Evolutionary conservation across 30 jellyfish, hydroid and myxozoan species (phyloP).

Genomic region (Hydractinia echinata): DNA sequence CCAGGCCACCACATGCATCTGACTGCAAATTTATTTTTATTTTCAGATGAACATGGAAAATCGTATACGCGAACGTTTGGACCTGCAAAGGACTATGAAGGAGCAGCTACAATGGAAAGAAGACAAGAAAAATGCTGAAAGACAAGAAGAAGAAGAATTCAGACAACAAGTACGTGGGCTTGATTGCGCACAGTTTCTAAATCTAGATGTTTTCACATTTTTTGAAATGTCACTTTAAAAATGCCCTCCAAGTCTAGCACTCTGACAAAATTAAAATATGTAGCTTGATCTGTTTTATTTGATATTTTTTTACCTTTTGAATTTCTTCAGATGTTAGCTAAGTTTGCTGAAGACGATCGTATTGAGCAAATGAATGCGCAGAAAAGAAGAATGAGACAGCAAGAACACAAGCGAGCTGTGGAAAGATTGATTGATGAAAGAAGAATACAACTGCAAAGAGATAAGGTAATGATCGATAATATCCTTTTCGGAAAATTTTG

Average conservation of each 20-base stretch:
- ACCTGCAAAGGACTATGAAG: slow-evolving; percentile 56
- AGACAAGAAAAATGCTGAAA: slow-evolving; percentile 60
- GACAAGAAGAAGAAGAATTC: slow-evolving; percentile 83
- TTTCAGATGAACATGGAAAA: slow-evolving; percentile 53
- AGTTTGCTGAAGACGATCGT: slow-evolving; percentile 95
- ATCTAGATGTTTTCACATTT: neutral
- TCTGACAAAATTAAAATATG: too few relatives aligned
- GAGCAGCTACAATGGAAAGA: slow-evolving; percentile 63
- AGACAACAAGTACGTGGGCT: slow-evolving; percentile 55
- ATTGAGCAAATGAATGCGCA: slow-evolving; percentile 98
- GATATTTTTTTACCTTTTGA: neutral
- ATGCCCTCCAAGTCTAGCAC: too few relatives aligned
- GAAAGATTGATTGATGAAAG: slow-evolving; percentile 83
- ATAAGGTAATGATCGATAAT: slow-evolving; percentile 43
- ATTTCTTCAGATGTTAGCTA: slow-evolving; percentile 59
- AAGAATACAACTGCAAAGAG: slow-evolving; percentile 55
- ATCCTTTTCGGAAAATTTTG: too few relatives aligned
- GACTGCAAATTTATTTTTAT: neutral
- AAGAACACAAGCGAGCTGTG: slow-evolving; percentile 95
- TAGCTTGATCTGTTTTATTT: too few relatives aligned
- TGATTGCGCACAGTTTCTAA: neutral
- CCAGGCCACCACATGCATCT: neutral
- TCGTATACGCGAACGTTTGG: slow-evolving; percentile 71
- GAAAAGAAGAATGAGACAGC: slow-evolving; percentile 88
- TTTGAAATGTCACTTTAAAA: too few relatives aligned